phyloP scores from a whole-genome alignment of 2,888 invertebrate species.

The Drosophila multiciliata region DNA sequence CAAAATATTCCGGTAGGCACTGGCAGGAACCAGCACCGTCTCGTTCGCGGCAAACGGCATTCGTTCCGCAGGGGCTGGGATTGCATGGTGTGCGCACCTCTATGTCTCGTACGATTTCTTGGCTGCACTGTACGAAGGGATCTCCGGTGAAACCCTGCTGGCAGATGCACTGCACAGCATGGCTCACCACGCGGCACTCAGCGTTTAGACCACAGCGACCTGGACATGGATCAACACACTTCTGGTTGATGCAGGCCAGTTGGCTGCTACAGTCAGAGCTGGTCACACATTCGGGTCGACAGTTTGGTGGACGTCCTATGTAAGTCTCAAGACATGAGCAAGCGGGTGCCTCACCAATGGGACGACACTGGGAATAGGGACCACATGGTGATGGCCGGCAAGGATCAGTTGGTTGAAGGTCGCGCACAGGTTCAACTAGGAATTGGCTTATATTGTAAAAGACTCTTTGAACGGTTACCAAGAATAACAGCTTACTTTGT shows the following conservation, averaged over 20 bases:
- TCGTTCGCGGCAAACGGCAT: conserved; percentile 90
- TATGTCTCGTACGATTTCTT: conserved; percentile 82
- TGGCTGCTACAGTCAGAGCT: conserved; percentile 90
- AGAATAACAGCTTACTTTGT: conserved; percentile 84
- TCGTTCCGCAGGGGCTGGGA: conserved; percentile 89
- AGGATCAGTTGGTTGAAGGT: conserved; percentile 87
- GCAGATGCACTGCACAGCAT: conserved; percentile 91
- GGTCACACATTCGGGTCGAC: conserved; percentile 92
- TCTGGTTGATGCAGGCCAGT: conserved; percentile 90
- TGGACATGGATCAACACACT: conserved; percentile 91
- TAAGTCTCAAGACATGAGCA: conserved; percentile 90
- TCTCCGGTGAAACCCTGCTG: conserved; percentile 89
- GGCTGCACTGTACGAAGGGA: conserved; percentile 89
- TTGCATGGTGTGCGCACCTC: conserved; percentile 87
- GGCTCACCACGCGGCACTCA: conserved; percentile 91
- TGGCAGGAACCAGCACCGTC: conserved; percentile 89
- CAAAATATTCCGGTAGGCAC: conserved; percentile 90
- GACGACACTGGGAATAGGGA: conserved; percentile 90
- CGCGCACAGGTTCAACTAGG: conserved; percentile 85
- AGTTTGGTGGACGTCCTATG: conserved; percentile 90
- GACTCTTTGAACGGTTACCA: neutral
- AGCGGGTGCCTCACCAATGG: conserved; percentile 88
- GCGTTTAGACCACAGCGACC: conserved; percentile 90
- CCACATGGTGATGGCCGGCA: conserved; percentile 93
- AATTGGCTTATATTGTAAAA: neutral